phyloP scores from a whole-genome alignment of 2,888 invertebrate genomes.

The Xanthorhoe designata region DNA sequence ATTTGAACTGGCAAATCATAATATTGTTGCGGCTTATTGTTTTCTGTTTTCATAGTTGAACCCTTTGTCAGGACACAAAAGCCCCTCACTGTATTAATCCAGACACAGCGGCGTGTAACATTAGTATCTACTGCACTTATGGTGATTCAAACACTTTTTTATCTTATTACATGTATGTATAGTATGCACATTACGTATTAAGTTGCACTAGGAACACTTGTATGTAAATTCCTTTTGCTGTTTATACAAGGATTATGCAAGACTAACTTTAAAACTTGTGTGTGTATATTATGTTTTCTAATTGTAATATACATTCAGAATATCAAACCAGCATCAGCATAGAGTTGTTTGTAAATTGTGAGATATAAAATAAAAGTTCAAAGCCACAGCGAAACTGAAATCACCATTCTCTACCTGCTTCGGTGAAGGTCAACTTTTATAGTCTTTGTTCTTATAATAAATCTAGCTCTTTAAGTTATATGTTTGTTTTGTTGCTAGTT shows the following conservation, averaged over 20 bases:
- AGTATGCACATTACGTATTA: constrained; percentile 53
- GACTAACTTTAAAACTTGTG: neutral
- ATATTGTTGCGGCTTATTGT: constrained; percentile 27
- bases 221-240: constrained; percentile 41
- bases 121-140: constrained; percentile 55
- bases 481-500: constrained; percentile 30
- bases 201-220: constrained; percentile 41
- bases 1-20: constrained; percentile 32
- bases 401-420: constrained; percentile 43
- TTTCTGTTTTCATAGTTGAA: constrained; percentile 19
- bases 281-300: constrained; percentile 5
- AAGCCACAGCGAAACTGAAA: constrained; percentile 28
- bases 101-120: constrained; percentile 37
- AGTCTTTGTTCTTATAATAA: constrained; percentile 46
- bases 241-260: constrained; percentile 38
- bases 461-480: constrained; percentile 42
- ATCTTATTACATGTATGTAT: constrained; percentile 56
- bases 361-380: constrained; percentile 3
- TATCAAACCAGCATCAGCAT: neutral
- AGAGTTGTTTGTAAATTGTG: neutral
- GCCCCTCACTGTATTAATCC: constrained; percentile 17
- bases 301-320: neutral
- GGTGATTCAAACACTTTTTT: constrained; percentile 61
- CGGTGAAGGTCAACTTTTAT: constrained; percentile 51
- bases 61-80: constrained; percentile 16